Evolutionary conservation across 2,797 vertebrate genomes (phyloP).

Genomic region (Nannoperca australis): DNA sequence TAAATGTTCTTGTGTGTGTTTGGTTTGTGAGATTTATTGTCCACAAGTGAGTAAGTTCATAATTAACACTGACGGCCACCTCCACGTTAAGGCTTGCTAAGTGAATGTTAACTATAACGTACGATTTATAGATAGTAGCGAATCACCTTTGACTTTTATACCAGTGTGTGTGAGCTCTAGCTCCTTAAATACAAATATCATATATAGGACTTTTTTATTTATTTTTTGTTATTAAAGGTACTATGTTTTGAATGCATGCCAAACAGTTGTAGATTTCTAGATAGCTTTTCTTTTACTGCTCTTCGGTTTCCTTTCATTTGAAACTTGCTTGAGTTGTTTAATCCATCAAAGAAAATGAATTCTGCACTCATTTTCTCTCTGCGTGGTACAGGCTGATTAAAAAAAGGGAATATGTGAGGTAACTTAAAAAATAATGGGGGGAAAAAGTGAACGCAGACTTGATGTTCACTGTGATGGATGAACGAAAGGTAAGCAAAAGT

Average conservation of each 20-base stretch:
- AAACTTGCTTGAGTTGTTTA: conserved; percentile 5
- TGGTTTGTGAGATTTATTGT: background rate
- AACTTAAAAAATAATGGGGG: background rate
- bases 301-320: background rate
- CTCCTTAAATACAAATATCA: background rate
- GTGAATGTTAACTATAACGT: background rate
- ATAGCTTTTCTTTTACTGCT: background rate
- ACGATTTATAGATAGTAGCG: too few relatives aligned
- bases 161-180: background rate
- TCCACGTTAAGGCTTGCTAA: too few relatives aligned
- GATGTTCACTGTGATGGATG: conserved; percentile 1
- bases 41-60: background rate
- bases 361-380: background rate
- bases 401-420: background rate
- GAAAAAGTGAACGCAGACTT: background rate
- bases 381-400: background rate
- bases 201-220: background rate
- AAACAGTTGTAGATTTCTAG: background rate
- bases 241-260: background rate
- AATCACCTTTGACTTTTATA: too few relatives aligned
- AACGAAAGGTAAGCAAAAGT: background rate
- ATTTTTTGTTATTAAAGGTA: background rate
- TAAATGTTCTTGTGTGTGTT: background rate
- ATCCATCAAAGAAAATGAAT: conserved; percentile 6
- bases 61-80: background rate